A percentile compares a stretch with the other conserved stretches of the same genome.
Evolutionary conservation across 2,797 vertebrate species (phyloP).

Genomic region (Pseudomugil gertrudae): DNA sequence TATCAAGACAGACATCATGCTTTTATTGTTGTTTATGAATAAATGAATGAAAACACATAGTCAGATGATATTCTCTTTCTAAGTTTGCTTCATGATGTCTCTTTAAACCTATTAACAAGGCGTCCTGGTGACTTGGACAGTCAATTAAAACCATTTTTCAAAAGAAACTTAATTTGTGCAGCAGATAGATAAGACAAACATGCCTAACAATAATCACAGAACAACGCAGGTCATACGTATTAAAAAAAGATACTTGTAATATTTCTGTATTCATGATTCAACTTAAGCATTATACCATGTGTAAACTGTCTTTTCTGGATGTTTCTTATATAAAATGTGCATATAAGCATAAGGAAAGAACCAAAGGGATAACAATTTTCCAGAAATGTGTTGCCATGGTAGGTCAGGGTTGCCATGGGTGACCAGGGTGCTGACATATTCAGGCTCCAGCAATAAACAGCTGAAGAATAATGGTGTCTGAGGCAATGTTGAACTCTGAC

Average conservation of each 20-base stretch:
- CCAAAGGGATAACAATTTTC: conserved; percentile 60
- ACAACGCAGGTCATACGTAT: conserved; percentile 11
- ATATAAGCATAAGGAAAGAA: conserved; percentile 24
- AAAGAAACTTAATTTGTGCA: conserved; percentile 44
- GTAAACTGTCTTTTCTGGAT: neutral
- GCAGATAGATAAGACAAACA: conserved; percentile 50
- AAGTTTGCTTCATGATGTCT: conserved; percentile 30
- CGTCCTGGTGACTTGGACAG: conserved; percentile 26
- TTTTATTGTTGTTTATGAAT: conserved; percentile 63
- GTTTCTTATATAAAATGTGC: conserved; percentile 3
- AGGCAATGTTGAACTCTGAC: conserved; percentile 86
- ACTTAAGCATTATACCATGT: conserved; percentile 3
- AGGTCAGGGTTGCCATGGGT: conserved; percentile 80
- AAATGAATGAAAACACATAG: conserved; percentile 55
- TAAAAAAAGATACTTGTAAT: conserved; percentile 10
- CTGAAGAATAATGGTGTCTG: conserved; percentile 88
- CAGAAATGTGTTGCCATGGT: conserved; percentile 67
- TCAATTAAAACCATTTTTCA: conserved; percentile 47
- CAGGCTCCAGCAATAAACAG: conserved; percentile 83
- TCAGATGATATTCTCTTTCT: conserved; percentile 54
- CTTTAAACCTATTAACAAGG: conserved; percentile 40
- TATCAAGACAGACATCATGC: conserved; percentile 66
- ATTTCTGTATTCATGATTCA: conserved; percentile 1
- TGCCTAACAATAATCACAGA: conserved; percentile 44
- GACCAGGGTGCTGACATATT: conserved; percentile 84